phyloP scores from a whole-genome alignment of 2,888 invertebrate species.

The Acleris cristana region DNA sequence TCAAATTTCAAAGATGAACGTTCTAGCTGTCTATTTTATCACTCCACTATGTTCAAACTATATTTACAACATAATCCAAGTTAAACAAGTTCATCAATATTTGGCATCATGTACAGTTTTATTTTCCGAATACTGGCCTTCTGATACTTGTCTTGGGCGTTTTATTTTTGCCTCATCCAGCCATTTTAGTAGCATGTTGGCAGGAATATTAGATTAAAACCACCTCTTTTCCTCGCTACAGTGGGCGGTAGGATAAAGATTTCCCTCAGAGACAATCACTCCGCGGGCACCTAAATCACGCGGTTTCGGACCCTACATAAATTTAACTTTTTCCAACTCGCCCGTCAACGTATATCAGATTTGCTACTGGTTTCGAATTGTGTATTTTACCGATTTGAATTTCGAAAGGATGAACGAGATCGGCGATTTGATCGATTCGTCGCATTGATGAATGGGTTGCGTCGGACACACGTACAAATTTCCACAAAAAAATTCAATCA shows the following conservation, averaged over 20 bases:
- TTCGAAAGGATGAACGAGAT: conserved; percentile 29
- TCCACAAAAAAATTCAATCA: neutral
- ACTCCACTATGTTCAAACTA: too few species aligned
- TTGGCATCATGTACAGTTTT: too few species aligned
- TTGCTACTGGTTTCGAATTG: conserved; percentile 33
- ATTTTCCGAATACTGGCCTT: too few species aligned
- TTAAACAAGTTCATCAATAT: too few species aligned
- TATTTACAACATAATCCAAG: too few species aligned
- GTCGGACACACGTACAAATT: conserved; percentile 7
- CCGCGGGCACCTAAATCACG: conserved; percentile 35
- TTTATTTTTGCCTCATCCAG: conserved; percentile 18
- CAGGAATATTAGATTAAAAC: conserved; percentile 55
- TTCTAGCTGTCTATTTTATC: too few species aligned
- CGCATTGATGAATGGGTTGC: conserved; percentile 28
- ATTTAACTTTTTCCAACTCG: conserved; percentile 32
- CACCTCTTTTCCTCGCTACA: conserved; percentile 48
- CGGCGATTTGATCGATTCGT: conserved; percentile 34
- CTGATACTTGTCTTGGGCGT: neutral
- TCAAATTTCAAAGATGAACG: neutral
- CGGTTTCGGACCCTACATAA: conserved; percentile 34
- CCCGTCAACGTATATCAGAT: conserved; percentile 38
- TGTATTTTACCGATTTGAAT: conserved; percentile 22
- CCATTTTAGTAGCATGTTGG: conserved; percentile 15
- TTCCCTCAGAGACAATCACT: conserved; percentile 45
- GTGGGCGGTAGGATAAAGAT: conserved; percentile 42